Evolutionary conservation across 2,113 vertebrate species (phyloP).

Genomic region (Peromyscus maniculatus): DNA sequence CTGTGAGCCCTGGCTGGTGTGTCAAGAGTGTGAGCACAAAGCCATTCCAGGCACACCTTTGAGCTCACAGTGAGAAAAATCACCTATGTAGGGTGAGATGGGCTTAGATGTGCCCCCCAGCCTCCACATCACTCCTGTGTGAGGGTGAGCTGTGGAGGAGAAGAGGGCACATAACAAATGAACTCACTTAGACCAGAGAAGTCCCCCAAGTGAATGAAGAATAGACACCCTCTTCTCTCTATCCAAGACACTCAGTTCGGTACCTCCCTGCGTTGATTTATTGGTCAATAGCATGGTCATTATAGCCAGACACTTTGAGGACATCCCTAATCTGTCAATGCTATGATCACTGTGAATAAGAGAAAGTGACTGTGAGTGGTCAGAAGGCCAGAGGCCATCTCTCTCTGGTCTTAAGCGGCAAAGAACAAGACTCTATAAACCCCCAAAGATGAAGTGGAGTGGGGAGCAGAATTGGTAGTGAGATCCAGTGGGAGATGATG

Average conservation of each 20-base stretch:
- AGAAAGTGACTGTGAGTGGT: neutral
- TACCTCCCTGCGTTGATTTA: neutral
- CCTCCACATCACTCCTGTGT: neutral
- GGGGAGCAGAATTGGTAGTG: neutral
- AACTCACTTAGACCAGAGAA: neutral
- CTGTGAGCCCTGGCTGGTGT: neutral
- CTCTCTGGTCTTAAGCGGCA: neutral
- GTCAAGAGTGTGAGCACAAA: neutral
- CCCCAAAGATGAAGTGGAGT: too few species aligned
- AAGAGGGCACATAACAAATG: neutral
- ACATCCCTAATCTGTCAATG: too few species aligned
- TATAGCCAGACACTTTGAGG: neutral
- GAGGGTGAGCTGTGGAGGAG: too few species aligned
- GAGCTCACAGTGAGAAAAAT: neutral
- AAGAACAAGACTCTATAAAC: neutral
- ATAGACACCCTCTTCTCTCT: neutral
- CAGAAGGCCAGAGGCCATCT: neutral
- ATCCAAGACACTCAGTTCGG: too few species aligned
- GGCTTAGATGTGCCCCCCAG: neutral
- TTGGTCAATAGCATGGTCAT: neutral
- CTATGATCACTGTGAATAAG: neutral
- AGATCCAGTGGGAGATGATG: rapidly evolving
- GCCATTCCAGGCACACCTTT: neutral
- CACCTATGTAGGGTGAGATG: neutral
- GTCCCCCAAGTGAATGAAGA: neutral